phyloP scores from a whole-genome alignment of 2,888 invertebrate species.

The Drosophila aldrichi region DNA sequence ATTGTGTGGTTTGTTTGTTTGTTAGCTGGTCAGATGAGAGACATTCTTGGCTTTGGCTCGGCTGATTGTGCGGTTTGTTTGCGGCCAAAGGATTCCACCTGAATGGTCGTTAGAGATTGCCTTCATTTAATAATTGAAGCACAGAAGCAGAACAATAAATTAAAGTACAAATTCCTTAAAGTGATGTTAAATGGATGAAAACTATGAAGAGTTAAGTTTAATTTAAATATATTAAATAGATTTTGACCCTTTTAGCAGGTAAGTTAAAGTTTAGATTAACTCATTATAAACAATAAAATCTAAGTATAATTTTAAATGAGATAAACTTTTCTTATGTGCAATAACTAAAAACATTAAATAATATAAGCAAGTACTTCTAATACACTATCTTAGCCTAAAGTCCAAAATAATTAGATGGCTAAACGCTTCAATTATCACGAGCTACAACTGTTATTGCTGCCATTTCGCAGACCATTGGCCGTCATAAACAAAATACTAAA shows the following conservation, averaged over 20 bases:
- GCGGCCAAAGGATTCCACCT: constrained; percentile 23
- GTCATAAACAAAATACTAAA: constrained; percentile 5
- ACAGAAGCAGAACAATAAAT: not conserved
- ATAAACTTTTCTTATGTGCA: not conserved
- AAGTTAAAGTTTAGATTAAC: not conserved
- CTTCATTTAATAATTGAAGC: constrained; percentile 19
- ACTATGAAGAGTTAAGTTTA: not conserved
- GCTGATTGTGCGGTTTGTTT: constrained; percentile 21
- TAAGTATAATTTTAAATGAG: too few relatives aligned
- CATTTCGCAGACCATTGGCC: constrained; percentile 10
- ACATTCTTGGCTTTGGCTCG: constrained; percentile 24
- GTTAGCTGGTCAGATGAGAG: constrained; percentile 18
- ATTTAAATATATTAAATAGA: not conserved
- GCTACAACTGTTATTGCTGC: not conserved
- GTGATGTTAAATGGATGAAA: not conserved
- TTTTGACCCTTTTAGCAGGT: too few relatives aligned
- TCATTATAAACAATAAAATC: too few relatives aligned
- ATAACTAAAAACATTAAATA: not conserved
- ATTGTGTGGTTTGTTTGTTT: constrained; percentile 13
- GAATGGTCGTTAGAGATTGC: constrained; percentile 25
- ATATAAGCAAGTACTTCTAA: not conserved
- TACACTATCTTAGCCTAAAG: not conserved
- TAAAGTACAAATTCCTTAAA: not conserved
- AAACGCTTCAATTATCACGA: constrained; percentile 5
- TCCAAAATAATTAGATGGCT: not conserved